phyloP scores from a whole-genome alignment of 1,140 invertebrate genomes.

The Aphelinus certus region DNA sequence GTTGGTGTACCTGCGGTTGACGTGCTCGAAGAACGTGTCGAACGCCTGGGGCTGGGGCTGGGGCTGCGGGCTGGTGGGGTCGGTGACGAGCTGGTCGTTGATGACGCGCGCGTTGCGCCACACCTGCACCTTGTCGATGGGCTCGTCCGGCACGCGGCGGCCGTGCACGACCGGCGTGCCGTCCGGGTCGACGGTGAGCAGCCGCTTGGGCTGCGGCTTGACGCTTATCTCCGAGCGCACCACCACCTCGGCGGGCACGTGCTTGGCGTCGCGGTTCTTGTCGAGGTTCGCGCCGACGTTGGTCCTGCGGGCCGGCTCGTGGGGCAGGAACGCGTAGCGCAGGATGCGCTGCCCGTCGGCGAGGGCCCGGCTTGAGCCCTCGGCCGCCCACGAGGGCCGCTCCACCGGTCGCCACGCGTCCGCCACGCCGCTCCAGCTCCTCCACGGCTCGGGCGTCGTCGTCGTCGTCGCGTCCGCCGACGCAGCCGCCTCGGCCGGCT shows the following conservation, averaged over 20 bases:
- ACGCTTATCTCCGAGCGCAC: slow-evolving; percentile 69
- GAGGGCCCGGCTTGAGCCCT: background rate
- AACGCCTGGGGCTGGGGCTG: slow-evolving; percentile 48
- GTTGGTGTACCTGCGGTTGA: slow-evolving; percentile 55
- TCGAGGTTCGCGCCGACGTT: slow-evolving; percentile 59
- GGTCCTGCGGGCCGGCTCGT: slow-evolving; percentile 51
- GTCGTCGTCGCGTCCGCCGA: background rate
- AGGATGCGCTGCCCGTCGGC: slow-evolving; percentile 3
- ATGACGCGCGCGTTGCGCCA: slow-evolving; percentile 89
- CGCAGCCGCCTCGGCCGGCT: background rate
- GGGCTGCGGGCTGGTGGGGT: background rate
- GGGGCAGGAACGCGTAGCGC: slow-evolving; percentile 50
- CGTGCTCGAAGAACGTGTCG: slow-evolving; percentile 56
- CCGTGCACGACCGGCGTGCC: slow-evolving; percentile 83
- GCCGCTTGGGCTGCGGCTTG: slow-evolving; percentile 51
- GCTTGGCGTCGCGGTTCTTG: slow-evolving; percentile 57
- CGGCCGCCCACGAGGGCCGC: slow-evolving; percentile 10
- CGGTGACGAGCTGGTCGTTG: slow-evolving; percentile 78
- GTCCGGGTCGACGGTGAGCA: slow-evolving; percentile 69
- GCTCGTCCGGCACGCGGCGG: slow-evolving; percentile 82
- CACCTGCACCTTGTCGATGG: slow-evolving; percentile 77
- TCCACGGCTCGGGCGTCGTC: slow-evolving; percentile 30
- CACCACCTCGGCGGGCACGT: slow-evolving; percentile 74
- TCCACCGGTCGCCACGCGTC: slow-evolving; percentile 28
- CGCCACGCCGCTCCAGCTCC: slow-evolving; percentile 11